Evolutionary conservation across 2,113 vertebrate genomes (phyloP), one percentile per base, ranked within the genome.

Genomic region (Brachyhypopomus gauderio): DNA sequence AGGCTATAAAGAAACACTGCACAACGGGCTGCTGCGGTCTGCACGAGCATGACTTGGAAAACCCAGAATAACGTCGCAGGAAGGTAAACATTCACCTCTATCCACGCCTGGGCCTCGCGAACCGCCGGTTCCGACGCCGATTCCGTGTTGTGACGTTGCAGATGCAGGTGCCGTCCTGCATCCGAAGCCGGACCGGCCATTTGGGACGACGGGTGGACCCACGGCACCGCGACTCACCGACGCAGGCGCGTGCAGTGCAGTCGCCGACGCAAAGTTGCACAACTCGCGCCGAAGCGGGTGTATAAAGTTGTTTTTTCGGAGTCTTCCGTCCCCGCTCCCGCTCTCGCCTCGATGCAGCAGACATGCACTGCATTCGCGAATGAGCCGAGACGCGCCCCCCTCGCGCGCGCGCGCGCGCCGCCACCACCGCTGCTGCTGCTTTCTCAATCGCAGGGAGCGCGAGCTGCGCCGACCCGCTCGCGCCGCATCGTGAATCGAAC

Each of bases 21-120:
- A 11, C 20, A 34, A 12, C 30, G 17, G 17, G 14, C 72, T 75
- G 8, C 5, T 27, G 72, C n/a, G 14, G n/a, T 36, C 2, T 77
- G 41, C 17, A 72, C 17, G 12, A 60, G 45, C 20, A 30, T 38
- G 38, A 72, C 55, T 36, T 14, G 23, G 41, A 22, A 52, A 27
- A 69, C 20, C 23, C 30, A 4, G n/a, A 14, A 66, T 34, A 30
- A 38, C 9, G 56, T 63, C 38, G 23, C 12, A 27, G 62, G 4
- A 17, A 23, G 17, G 45, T 14, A 55, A 71, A 67, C 72, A 86
- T 93, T 92, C 93, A 98, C 97, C 96, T 98, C 95, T 78, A 98
- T 98, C 97, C 97, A 98, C 91, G 91, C 94, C 92, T 95, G 96
- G 58, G 97, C 96, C 92, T 98, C 97, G 23, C 87, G 93, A 81